Conservation (phyloP, 1,140 invertebrate genomes). For the Gonatopus flavifemur region DNA sequence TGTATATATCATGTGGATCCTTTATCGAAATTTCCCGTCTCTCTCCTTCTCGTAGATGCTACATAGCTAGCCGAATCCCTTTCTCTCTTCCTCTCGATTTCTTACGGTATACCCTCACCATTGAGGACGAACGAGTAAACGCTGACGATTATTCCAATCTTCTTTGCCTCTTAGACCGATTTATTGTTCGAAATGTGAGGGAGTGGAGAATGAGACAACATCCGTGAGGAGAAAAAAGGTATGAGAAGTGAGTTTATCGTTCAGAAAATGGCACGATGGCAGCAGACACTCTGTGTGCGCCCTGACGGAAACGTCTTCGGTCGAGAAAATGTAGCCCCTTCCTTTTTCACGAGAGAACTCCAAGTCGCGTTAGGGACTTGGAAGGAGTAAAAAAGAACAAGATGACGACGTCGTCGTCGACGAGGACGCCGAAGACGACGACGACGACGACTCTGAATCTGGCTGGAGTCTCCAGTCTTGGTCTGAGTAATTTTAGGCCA, state of each 20-base stretch:
- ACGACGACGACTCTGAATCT: conserved; percentile 14
- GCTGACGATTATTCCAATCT: conserved; percentile 6
- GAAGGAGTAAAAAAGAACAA: background rate
- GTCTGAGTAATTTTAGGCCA: conserved; percentile 30
- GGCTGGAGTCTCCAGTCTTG: too few species aligned
- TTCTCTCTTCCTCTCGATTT: too few species aligned
- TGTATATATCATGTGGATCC: too few species aligned
- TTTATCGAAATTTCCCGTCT: too few species aligned
- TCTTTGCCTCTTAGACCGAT: background rate
- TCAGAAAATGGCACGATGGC: background rate
- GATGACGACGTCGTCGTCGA: background rate
- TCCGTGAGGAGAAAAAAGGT: background rate
- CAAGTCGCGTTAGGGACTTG: background rate
- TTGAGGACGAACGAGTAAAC: too few species aligned
- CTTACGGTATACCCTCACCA: too few species aligned
- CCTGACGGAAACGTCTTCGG: background rate
- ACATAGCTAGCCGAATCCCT: too few species aligned
- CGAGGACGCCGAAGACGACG: background rate
- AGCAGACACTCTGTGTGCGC: too few species aligned
- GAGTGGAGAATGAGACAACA: background rate
- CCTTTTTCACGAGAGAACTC: background rate
- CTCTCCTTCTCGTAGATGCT: too few species aligned
- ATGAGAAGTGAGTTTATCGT: conserved; percentile 14
- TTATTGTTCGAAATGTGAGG: background rate
- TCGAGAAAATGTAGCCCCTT: background rate